Conservation (phyloP, 1,140 invertebrate genomes). For the Pentalonia nigronervosa region DNA sequence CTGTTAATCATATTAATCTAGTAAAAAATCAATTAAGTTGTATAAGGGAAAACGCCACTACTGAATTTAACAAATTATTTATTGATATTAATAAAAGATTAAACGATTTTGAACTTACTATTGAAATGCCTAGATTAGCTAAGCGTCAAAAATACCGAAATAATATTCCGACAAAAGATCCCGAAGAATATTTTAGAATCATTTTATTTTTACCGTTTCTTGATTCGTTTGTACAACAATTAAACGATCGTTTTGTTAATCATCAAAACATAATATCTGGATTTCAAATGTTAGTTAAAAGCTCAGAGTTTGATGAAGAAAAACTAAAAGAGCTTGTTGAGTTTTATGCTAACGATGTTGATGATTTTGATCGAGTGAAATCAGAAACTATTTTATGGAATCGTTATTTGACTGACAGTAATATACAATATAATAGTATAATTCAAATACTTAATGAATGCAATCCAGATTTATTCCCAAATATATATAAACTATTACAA, state of each 20-base stretch:
- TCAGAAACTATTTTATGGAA: constrained; percentile 3
- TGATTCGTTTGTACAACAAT: constrained; percentile 4
- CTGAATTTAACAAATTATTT: too few relatives aligned
- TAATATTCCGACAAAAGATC: not conserved
- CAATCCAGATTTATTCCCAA: not conserved
- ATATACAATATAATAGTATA: not conserved
- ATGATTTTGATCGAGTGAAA: not conserved
- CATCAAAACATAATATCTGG: too few relatives aligned
- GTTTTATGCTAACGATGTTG: not conserved
- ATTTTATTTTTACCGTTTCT: constrained; percentile 20
- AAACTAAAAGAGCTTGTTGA: too few relatives aligned
- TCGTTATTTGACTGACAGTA: not conserved
- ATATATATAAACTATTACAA: not conserved
- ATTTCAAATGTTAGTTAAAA: not conserved
- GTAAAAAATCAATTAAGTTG: too few relatives aligned
- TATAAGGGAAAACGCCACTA: too few relatives aligned
- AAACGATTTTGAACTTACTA: too few relatives aligned
- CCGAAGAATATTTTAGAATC: constrained; percentile 34
- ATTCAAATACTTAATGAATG: not conserved
- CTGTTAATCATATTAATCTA: too few relatives aligned
- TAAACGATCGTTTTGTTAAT: not conserved
- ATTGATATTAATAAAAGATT: too few relatives aligned
- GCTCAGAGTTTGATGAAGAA: too few relatives aligned
- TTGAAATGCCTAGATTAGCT: not conserved
- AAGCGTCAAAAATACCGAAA: not conserved